A percentile compares a stretch with the other conserved stretches of the same genome.
Conservation (phyloP, 2,888 invertebrate genomes). For the Hermaeophaga mercurialis region DNA sequence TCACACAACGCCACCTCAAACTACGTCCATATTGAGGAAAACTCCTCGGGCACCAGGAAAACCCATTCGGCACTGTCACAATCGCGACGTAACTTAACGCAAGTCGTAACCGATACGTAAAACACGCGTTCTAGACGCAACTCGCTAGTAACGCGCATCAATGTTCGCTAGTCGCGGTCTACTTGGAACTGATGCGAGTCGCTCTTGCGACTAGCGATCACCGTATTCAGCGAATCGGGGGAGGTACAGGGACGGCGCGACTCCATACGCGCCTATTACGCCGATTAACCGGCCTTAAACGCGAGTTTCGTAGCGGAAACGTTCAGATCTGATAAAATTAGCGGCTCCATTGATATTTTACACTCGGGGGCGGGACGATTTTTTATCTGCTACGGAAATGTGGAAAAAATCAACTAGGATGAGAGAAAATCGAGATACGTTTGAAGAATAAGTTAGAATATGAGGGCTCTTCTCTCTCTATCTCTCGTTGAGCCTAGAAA, state of each 20-base stretch:
- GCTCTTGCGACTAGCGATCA: slow-evolving; percentile 29
- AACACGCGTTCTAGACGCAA: slow-evolving; percentile 27
- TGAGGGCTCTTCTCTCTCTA: too few relatives aligned
- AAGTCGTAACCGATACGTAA: neutral
- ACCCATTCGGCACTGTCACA: slow-evolving; percentile 28
- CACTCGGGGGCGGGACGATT: too few relatives aligned
- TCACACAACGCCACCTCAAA: slow-evolving; percentile 25
- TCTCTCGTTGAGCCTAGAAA: too few relatives aligned
- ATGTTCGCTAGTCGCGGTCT: slow-evolving; percentile 32
- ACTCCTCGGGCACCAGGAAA: slow-evolving; percentile 18
- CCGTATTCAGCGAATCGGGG: slow-evolving; percentile 30
- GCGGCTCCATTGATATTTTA: too few relatives aligned
- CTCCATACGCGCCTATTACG: slow-evolving; percentile 8
- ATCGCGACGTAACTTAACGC: slow-evolving; percentile 10
- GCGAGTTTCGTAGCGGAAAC: too few relatives aligned
- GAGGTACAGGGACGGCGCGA: slow-evolving; percentile 27
- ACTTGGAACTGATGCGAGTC: slow-evolving; percentile 40
- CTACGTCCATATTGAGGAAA: slow-evolving; percentile 19
- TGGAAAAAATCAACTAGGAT: too few relatives aligned
- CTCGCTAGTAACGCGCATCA: slow-evolving; percentile 20
- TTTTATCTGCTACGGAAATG: too few relatives aligned
- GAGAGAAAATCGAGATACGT: too few relatives aligned
- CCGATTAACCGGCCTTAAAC: slow-evolving; percentile 19
- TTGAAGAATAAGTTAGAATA: too few relatives aligned
- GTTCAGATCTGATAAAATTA: neutral